phyloP scores from a whole-genome alignment of 2,888 invertebrate genomes.

The Acrobasis suavella region DNA sequence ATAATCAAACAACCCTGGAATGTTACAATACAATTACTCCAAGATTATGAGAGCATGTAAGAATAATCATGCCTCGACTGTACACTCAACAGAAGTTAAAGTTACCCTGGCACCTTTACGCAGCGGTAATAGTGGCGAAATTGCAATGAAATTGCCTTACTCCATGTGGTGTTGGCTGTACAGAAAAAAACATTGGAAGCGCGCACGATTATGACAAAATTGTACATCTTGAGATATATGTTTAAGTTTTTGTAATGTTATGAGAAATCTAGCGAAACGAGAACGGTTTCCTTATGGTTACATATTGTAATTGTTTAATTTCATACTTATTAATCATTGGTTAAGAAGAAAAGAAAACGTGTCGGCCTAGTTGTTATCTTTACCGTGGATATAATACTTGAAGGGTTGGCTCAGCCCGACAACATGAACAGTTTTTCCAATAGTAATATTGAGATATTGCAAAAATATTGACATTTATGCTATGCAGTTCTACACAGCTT shows the following conservation, averaged over 20 bases:
- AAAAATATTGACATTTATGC: no score
- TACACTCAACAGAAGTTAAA: no score
- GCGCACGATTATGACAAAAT: slow-evolving; percentile 6
- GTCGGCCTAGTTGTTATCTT: no score
- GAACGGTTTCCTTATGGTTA: background rate
- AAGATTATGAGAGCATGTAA: background rate
- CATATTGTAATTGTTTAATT: background rate
- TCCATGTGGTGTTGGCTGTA: background rate
- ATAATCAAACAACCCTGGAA: background rate
- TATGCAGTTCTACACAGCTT: no score
- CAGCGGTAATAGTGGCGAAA: no score
- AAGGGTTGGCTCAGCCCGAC: no score
- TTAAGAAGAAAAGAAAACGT: background rate
- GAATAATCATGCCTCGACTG: background rate
- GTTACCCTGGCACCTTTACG: no score
- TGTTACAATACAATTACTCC: background rate
- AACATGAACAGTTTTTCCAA: no score
- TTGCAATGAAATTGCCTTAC: no score
- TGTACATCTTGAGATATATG: background rate
- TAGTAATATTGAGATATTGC: no score
- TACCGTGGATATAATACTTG: no score
- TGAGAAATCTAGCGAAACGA: slow-evolving; percentile 2
- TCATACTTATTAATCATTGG: background rate
- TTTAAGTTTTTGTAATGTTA: slow-evolving; percentile 2
- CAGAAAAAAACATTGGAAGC: background rate